Evolutionary conservation across 1,140 invertebrate species (phyloP), one percentile per base, ranked within the genome.

Genomic region (Tachypleus tridentatus): DNA sequence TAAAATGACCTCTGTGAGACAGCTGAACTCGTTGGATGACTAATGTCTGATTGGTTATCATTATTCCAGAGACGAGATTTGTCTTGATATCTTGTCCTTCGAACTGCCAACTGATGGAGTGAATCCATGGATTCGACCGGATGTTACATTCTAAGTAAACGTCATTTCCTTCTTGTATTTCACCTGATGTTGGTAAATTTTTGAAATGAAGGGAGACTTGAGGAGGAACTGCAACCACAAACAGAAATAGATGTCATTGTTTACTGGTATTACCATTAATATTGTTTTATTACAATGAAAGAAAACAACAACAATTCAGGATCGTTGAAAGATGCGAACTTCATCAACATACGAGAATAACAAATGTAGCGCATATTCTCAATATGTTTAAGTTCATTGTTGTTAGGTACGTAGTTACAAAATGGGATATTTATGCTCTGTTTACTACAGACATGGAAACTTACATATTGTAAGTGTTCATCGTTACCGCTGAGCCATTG

Each of bases 71-170:
- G 54, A 83, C 82, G 10, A 82, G 78, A 72, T 88, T 89, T 73
- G 81, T 91, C 63, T 82, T 82, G 62, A 92, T 83, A 63, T 84
- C 75, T 60, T 82, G 80, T 11, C 73, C 88, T 70, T 87, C 85
- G 75, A 90, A 87, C 76, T 84, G 89, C 88, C 88, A 91, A 63
- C 85, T 82, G 62, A 91, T 82, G 72, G 87, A 85, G 74, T 87
- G 86, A 11, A 83, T 83, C 57, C 53, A 57, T 29, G 71, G 71
- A 70, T 72, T 72, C 8, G 71, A 65, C 51, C 71, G 69, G 10
- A 72, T 61, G 11, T 64, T 10, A 77, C 89, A 92, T 77, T 92
- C 89, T 71, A 93, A 87, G 76, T 91, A 92, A 60, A 93, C 89
- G 77, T 92, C 89, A 58, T 87, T 86, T 5, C 88, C 88, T 71